Base-by-base conservation (phyloP, 1,140 invertebrate species). In the Mizuhopecten yessoensis region DNA sequence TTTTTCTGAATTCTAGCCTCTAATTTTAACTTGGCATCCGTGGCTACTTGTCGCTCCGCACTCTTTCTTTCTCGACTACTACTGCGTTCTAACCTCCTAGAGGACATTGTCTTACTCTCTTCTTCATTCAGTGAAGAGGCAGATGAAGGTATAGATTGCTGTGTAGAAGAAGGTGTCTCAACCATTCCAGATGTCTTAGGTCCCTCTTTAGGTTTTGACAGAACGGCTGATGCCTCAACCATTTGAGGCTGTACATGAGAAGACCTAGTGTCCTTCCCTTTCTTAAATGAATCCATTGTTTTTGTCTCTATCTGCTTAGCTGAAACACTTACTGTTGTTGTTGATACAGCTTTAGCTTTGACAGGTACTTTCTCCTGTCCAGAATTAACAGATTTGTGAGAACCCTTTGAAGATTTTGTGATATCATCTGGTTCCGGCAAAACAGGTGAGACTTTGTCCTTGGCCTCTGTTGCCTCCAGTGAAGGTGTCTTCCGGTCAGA, bases 1-100 rank as follows among this genome's bases (percentile, higher is more conserved):
- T 75, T 75, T 75, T 29, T 75, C 57, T 75, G 57, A 75, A 75
- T 75, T 29, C 57, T 75, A 29, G 57, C 57, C 11, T 75, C 57
- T 17, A 75, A 75, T n/a, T 29, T 75, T 75, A n/a, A 75, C 57
- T 75, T 75, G 23, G 57, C 57, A 29, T 75, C 57, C 5, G n/a
- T 29, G n/a, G 23, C 29, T 0, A n/a, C 57, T 75, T 75, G 57
- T 75, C 57, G 57, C 17, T 75, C 57, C 1, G 11, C 57, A 75
- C 57, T 75, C 5, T 75, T 75, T 29, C 57, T 75, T 17, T 75
- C 57, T 29, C 57, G 57, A 75, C 57, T 75, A 3, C 57, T 75
- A 29, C 57, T 75, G n/a, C 23, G 57, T 7, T 75, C 57, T 75
- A 29, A 75, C 57, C 57, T 75, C 57, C 57, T n/a, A 5, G 57